Evolutionary conservation across 2,888 invertebrate species (phyloP).

Genomic region (Lordiphosa fenestrarum): DNA sequence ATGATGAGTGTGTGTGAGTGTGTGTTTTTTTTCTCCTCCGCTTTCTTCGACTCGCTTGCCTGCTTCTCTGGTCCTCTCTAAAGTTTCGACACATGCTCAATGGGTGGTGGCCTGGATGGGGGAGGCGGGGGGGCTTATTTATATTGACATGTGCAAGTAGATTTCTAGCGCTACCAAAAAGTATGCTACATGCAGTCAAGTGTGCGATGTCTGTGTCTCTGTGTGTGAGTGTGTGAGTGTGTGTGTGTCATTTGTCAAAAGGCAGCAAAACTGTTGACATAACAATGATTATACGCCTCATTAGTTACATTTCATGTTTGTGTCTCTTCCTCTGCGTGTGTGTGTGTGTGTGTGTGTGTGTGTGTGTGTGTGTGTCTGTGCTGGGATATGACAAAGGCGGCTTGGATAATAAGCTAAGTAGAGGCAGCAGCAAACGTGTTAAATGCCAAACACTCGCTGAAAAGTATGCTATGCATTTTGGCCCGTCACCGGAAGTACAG

Average conservation of each 20-base stretch:
- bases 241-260: slow-evolving; percentile 62
- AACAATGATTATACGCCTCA: slow-evolving; percentile 76
- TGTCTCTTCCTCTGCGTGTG: slow-evolving; percentile 15
- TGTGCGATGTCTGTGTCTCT: slow-evolving; percentile 10
- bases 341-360: slow-evolving; percentile 12
- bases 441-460: slow-evolving; percentile 20
- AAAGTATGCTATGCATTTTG: slow-evolving; percentile 39
- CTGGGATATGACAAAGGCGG: slow-evolving; percentile 12
- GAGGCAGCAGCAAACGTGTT: slow-evolving; percentile 30
- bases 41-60: slow-evolving; percentile 1
- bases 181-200: slow-evolving; percentile 29
- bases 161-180: slow-evolving; percentile 46
- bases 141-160: slow-evolving; percentile 67
- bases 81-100: slow-evolving; percentile 49
- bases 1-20: slow-evolving; percentile 43
- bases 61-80: slow-evolving; percentile 27
- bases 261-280: slow-evolving; percentile 73
- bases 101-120: background rate
- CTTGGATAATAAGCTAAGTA: slow-evolving; percentile 35
- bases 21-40: slow-evolving; percentile 2
- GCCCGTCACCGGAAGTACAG: slow-evolving; percentile 26
- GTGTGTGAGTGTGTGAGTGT: slow-evolving; percentile 22
- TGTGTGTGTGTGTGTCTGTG: slow-evolving; percentile 16
- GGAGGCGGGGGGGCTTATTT: slow-evolving; percentile 39
- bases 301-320: slow-evolving; percentile 59